Base-by-base conservation (phyloP, 64 coral and sea anemone genomes). In the Montipora foliosa region DNA sequence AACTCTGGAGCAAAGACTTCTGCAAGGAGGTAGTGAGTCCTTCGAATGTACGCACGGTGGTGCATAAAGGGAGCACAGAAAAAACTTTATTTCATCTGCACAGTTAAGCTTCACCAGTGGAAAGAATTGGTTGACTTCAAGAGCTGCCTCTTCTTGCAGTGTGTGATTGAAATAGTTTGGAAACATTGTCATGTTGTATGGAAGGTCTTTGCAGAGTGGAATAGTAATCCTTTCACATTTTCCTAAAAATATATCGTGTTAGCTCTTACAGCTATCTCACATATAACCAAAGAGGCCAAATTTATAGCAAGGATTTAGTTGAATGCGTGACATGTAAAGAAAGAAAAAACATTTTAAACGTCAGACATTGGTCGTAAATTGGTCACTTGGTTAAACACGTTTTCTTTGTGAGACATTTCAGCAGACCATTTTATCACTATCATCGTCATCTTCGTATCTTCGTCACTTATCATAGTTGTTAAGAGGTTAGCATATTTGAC, bases 111-210 rank as follows among this genome's bases (percentile, higher is more conserved):
- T 2, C 0, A 97, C 92, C 37, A 12, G 57, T 6, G 3, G 81
- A 57, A 0, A 94, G 59, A 94, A 97, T 61, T 92, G 76, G 10
- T 81, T 61, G 66, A 88, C 25, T 62, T 94, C 88, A 22, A 78
- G 20, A 1, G 21, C 57, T 2, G 92, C 95, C 37, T 92, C 89
- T 3, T 22, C 57, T 84, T 97, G 95, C 6, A 78, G 92, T 19
- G 73, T 53, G 47, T 97, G 95, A 5, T 72, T 69, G 1, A 97
- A 60, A 19, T 45, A 13, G 69, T 97, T 97, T 37, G 95, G 95
- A 68, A 97, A 84, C 17, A n/a, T 24, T n/a, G 95, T 89, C 69
- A 44, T 83, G 53, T 94, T 94, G 78, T 97, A 97, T 5, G 78
- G 83, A n/a, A 94, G 19, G 17, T 61, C 67, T 16, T 37, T 82